These are phyloP conservation scores for Ctenopoma multispine DNA, from an alignment of 2,797 vertebrate species.

Conservation along the genomic window DNA sequence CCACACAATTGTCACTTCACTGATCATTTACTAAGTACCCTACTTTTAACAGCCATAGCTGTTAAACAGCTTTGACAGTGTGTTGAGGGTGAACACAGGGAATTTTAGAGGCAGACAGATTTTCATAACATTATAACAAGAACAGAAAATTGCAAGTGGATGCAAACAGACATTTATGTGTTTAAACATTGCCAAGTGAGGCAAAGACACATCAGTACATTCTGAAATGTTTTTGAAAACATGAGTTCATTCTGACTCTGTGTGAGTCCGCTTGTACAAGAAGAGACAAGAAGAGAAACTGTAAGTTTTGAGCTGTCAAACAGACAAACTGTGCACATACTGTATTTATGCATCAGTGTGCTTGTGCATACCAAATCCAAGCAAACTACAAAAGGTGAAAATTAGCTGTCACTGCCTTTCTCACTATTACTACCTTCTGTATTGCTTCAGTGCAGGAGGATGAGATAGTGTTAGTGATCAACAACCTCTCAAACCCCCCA, in stretches of 20 bases:
- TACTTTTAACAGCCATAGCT: background rate
- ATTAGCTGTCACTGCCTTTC: too few species aligned
- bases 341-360: background rate
- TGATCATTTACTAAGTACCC: background rate
- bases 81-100: background rate
- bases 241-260: background rate
- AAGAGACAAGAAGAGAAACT: background rate
- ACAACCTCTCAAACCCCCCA: background rate
- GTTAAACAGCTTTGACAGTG: background rate
- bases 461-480: background rate
- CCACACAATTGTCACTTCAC: background rate
- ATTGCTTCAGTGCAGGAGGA: background rate
- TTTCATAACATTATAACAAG: background rate
- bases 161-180: background rate
- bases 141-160: background rate
- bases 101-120: background rate
- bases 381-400: background rate
- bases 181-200: background rate
- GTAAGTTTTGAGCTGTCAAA: background rate
- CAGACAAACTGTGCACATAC: background rate
- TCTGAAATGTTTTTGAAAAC: background rate
- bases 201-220: background rate
- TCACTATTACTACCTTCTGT: too few species aligned
- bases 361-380: background rate
- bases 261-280: background rate